A percentile compares a stretch with the other conserved stretches of the same genome.
phyloP scores from a whole-genome alignment of 30 jellyfish, hydroid and myxozoan genomes.

The Catostylus mosaicus region DNA sequence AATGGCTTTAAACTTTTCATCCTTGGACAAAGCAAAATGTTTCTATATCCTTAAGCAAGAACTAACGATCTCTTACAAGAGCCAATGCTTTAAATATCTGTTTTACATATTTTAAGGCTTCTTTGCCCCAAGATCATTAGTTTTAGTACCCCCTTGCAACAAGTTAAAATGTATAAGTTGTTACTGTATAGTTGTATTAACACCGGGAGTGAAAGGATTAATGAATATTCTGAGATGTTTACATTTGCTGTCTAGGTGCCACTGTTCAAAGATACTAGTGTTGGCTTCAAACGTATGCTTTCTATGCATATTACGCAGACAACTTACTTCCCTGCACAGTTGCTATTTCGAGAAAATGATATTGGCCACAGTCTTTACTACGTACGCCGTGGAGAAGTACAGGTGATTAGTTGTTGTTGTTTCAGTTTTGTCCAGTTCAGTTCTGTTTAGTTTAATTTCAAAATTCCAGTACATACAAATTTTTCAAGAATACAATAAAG shows the following conservation, averaged over 20 bases:
- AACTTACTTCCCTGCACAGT: constrained; percentile 69
- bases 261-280: constrained; percentile 47
- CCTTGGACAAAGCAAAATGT: too few relatives aligned
- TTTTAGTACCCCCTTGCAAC: neutral
- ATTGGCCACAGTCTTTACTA: constrained; percentile 66
- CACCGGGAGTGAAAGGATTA: neutral
- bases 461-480: too few relatives aligned
- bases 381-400: constrained; percentile 63
- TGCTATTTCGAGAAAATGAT: constrained; percentile 64
- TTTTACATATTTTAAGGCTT: neutral
- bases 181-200: neutral
- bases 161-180: neutral
- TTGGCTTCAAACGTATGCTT: constrained; percentile 64
- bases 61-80: neutral
- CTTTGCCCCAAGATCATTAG: neutral
- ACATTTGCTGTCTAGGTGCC: constrained; percentile 59
- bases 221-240: neutral
- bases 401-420: constrained; percentile 72
- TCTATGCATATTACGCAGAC: constrained; percentile 42
- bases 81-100: neutral
- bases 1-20: too few relatives aligned
- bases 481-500: too few relatives aligned
- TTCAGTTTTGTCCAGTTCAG: too few relatives aligned
- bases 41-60: too few relatives aligned
- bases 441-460: too few relatives aligned